Conservation (phyloP, 2,113 vertebrate species). For the Mola mola region DNA sequence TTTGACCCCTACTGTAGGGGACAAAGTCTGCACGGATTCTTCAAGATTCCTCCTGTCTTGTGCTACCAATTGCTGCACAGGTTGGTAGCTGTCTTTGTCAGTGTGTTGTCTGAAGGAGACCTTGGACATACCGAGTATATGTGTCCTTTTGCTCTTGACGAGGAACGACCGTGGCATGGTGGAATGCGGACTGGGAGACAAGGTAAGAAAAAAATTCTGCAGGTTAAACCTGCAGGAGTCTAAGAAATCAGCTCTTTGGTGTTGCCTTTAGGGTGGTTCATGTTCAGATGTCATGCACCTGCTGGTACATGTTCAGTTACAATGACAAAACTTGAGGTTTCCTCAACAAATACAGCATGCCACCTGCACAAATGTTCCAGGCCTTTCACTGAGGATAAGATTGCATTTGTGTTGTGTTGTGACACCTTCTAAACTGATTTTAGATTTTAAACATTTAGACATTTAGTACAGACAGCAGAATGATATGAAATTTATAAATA, state of each 20-base stretch:
- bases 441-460: constrained; percentile 9
- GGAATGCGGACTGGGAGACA: neutral
- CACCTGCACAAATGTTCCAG: constrained; percentile 65
- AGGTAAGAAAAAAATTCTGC: constrained; percentile 21
- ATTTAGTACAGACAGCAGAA: neutral
- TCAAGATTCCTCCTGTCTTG: neutral
- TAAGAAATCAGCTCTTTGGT: constrained; percentile 33
- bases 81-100: neutral
- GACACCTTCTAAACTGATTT: constrained; percentile 45
- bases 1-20: neutral
- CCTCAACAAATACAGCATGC: constrained; percentile 42
- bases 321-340: constrained; percentile 78
- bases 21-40: constrained; percentile 6
- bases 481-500: no score
- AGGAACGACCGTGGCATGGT: constrained; percentile 83
- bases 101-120: neutral
- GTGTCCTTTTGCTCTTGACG: constrained; percentile 75
- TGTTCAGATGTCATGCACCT: constrained; percentile 65
- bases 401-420: constrained; percentile 28
- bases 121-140: constrained; percentile 3
- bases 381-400: constrained; percentile 52
- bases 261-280: constrained; percentile 2
- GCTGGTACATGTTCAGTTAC: constrained; percentile 76
- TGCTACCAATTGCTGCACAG: neutral
- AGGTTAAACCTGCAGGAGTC: constrained; percentile 29